Base-by-base conservation (phyloP, 2,888 invertebrate species). In the Lithophane leautieri region DNA sequence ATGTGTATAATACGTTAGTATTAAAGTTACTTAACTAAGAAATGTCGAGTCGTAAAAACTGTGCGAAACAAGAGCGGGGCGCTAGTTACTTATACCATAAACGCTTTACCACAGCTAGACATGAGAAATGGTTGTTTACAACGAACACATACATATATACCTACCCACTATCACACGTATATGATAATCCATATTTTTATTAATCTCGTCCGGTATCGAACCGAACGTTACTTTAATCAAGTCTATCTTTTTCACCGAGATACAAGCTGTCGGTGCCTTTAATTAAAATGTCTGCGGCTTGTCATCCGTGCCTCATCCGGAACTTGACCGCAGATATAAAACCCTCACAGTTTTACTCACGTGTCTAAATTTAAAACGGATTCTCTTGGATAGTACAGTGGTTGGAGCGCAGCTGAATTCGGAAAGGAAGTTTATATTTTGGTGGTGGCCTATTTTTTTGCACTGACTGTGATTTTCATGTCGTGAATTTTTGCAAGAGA, bases 271-370 rank as follows among this genome's bases (percentile, higher is more conserved):
- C 75, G 70, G 73, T 76, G 72, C 81, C 81, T 86, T 89, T 90
- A 91, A 92, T 91, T 91, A 89, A 92, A 91, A 90, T 87, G 90
- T 90, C 90, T 88, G 88, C 76, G 83, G 85, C 79, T 71, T 90
- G 90, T 90, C 91, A 89, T 85, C 83, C 85, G 58, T 50, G 71
- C 70, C 81, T 76, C 79, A 83, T 82, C 81, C 82, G 73, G 69
- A 66, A 80, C 83, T 85, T 83, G 75, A 83, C 77, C 80, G 70
- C 83, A 83, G 81, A 79, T 85, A 88, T 86, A 87, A 87, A 88
- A 84, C 76, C 82, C 70, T 68, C 78, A 74, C 79, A 76, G 82
- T 81, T 81, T 78, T 73, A 34, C 72, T 76, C 81, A 82, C 77
- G 72, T 75, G 69, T 80, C 83, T 76, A 86, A 82, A 82, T 78